These are phyloP conservation scores for Polydrusus tereticollis DNA, from an alignment of 2,888 invertebrate species.

Conservation along the genomic window DNA sequence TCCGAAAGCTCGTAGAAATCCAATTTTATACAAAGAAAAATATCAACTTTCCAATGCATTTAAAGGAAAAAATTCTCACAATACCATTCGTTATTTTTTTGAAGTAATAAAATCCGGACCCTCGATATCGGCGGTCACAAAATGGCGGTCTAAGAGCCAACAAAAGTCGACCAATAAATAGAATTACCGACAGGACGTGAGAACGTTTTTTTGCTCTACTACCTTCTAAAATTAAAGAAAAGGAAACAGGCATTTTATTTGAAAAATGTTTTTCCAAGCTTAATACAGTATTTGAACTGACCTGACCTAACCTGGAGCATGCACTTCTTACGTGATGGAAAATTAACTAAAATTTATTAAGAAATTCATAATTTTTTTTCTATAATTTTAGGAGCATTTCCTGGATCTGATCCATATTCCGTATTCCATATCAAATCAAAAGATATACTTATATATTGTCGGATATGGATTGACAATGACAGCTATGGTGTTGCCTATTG, in stretches of 20 bases:
- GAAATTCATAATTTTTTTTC: too few species aligned
- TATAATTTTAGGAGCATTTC: too few species aligned
- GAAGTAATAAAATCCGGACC: slow-evolving; percentile 1
- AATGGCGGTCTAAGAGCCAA: slow-evolving; percentile 18
- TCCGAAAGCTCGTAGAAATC: neutral
- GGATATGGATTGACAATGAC: too few species aligned
- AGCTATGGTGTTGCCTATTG: too few species aligned
- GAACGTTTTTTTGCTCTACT: slow-evolving; percentile 6
- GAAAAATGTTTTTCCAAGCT: neutral
- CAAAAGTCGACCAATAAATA: slow-evolving; percentile 25
- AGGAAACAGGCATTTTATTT: neutral
- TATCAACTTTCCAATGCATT: neutral
- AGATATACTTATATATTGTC: too few species aligned
- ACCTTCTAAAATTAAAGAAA: neutral
- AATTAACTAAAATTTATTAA: too few species aligned
- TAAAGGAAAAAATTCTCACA: slow-evolving; percentile 1
- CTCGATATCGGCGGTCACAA: slow-evolving; percentile 12
- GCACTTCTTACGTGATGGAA: too few species aligned
- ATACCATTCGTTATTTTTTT: slow-evolving; percentile 17
- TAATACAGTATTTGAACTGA: too few species aligned
- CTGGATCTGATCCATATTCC: too few species aligned
- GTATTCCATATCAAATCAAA: too few species aligned
- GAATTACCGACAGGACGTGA: slow-evolving; percentile 20
- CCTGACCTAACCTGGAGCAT: too few species aligned
- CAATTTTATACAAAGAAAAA: neutral